A percentile compares a stretch with the other conserved stretches of the same genome.
phyloP scores from a whole-genome alignment of 30 jellyfish, hydroid and myxozoan genomes.

The Clytia hemisphaerica region DNA sequence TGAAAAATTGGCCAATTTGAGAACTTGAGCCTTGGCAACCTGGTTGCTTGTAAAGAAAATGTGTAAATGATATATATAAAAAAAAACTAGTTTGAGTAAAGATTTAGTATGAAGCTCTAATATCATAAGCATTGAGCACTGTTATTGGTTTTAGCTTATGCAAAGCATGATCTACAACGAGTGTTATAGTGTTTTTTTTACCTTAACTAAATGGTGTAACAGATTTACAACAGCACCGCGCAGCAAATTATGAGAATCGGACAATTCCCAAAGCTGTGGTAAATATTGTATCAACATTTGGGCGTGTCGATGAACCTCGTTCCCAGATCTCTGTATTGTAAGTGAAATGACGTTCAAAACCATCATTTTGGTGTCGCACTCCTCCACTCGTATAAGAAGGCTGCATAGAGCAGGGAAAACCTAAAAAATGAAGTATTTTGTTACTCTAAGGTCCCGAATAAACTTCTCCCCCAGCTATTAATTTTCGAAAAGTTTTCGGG shows the following conservation, averaged over 20 bases:
- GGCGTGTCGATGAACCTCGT: slow-evolving; percentile 34
- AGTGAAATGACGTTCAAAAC: slow-evolving; percentile 45
- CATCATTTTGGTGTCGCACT: slow-evolving; percentile 62
- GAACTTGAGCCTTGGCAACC: too few relatives aligned
- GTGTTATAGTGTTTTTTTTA: too few relatives aligned
- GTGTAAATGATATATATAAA: too few relatives aligned
- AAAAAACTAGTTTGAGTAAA: too few relatives aligned
- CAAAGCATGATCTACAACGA: too few relatives aligned
- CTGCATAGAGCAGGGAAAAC: slow-evolving; percentile 43
- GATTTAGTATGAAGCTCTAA: too few relatives aligned
- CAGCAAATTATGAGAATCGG: slow-evolving; percentile 69
- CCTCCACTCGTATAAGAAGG: slow-evolving; percentile 35
- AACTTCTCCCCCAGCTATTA: too few relatives aligned
- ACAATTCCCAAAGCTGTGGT: slow-evolving; percentile 73
- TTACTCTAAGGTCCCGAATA: neutral
- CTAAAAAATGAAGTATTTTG: neutral
- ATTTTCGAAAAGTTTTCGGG: too few relatives aligned
- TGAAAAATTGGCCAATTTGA: too few relatives aligned
- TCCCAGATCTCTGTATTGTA: slow-evolving; percentile 46
- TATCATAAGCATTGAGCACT: too few relatives aligned
- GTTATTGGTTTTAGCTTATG: too few relatives aligned
- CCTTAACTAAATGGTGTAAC: slow-evolving; percentile 53
- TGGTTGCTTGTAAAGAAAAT: too few relatives aligned
- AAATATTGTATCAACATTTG: slow-evolving; percentile 38
- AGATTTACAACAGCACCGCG: slow-evolving; percentile 63